A percentile compares a stretch with the other conserved stretches of the same genome.
phyloP scores from a whole-genome alignment of 2,113 vertebrate genomes.

The Prunella himalayana region DNA sequence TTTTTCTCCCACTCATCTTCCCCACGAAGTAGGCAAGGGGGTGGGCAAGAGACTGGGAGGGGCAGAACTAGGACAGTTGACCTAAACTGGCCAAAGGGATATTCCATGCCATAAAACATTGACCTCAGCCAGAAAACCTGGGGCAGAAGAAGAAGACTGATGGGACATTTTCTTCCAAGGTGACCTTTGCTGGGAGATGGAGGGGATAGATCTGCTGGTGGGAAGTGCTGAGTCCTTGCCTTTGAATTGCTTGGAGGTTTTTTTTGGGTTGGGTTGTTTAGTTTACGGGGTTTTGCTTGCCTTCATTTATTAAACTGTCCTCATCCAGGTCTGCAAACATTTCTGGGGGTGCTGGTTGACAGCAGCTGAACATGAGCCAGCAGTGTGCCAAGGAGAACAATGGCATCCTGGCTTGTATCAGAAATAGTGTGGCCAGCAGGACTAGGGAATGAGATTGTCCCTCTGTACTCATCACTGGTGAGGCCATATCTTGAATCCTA shows the following conservation, averaged over 20 bases:
- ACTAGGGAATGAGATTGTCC: neutral
- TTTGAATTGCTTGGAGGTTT: neutral
- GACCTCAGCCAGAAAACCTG: neutral
- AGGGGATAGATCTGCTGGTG: neutral
- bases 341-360: neutral
- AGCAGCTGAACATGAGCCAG: neutral
- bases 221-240: neutral
- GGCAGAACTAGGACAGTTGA: neutral
- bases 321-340: neutral
- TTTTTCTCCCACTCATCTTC: neutral
- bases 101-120: neutral
- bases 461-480: neutral
- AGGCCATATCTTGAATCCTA: neutral
- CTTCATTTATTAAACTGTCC: neutral
- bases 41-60: neutral
- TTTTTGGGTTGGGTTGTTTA: neutral
- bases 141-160: neutral
- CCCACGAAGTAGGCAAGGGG: neutral
- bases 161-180: neutral
- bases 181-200: neutral
- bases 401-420: neutral
- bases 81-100: neutral
- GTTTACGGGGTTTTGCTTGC: neutral
- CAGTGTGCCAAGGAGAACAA: neutral
- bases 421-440: neutral